Percentiles rank a stretch among this genome's conserved stretches.
These are phyloP conservation scores for Lutjanus campechanus DNA, from an alignment of 2,797 vertebrate species.

Conservation along the genomic window DNA sequence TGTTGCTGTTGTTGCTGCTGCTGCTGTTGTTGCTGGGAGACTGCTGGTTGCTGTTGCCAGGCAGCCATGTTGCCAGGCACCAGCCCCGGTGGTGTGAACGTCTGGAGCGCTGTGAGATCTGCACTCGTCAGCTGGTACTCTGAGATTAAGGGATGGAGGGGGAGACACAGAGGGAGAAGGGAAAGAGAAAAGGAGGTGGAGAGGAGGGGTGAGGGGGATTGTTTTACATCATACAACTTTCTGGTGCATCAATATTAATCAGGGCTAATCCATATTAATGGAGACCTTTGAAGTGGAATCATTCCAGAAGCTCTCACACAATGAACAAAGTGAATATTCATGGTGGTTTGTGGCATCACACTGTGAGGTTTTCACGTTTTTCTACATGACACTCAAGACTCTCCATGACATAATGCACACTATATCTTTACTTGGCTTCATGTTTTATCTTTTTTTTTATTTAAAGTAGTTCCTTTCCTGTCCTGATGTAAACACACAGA, in stretches of 20 bases:
- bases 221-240: slow-evolving; percentile 81
- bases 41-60: slow-evolving; percentile 92
- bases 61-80: slow-evolving; percentile 94
- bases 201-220: slow-evolving; percentile 36
- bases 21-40: slow-evolving; percentile 89
- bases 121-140: slow-evolving; percentile 98
- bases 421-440: not conserved
- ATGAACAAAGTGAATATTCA: slow-evolving; percentile 85
- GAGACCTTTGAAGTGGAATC: slow-evolving; percentile 81
- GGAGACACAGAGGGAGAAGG: slow-evolving; percentile 9
- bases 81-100: slow-evolving; percentile 93
- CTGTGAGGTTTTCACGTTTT: slow-evolving; percentile 37
- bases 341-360: slow-evolving; percentile 62
- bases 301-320: slow-evolving; percentile 75
- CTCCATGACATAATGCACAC: slow-evolving; percentile 31
- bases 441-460: slow-evolving; percentile 2
- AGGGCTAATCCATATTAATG: slow-evolving; percentile 82
- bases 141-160: slow-evolving; percentile 75
- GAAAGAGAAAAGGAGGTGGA: slow-evolving; percentile 20
- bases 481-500: slow-evolving; percentile 30
- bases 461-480: no score
- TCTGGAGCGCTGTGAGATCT: slow-evolving; percentile 94
- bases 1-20: slow-evolving; percentile 84
- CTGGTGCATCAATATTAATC: slow-evolving; percentile 81
- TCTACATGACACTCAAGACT: slow-evolving; percentile 23